Conservation (phyloP, 1,140 invertebrate genomes). For the Drosophila lacteicornis region DNA sequence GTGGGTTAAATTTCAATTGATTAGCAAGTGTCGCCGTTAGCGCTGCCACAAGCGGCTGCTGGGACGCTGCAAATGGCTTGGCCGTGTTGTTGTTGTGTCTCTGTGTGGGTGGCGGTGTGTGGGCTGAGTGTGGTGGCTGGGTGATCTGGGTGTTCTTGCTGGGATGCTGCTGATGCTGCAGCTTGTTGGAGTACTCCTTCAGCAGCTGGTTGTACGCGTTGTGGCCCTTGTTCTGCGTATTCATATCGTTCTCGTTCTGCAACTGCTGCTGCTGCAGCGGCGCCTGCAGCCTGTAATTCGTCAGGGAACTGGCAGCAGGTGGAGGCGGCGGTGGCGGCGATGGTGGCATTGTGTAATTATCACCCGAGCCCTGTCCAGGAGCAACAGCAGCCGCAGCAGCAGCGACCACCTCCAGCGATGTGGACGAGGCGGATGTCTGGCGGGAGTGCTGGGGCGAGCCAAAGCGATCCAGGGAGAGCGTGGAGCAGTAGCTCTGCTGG, state of each 20-base stretch:
- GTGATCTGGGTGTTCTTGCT: conserved; percentile 20
- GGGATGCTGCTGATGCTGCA: conserved; percentile 49
- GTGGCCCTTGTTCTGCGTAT: conserved; percentile 73
- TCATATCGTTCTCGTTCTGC: conserved; percentile 68
- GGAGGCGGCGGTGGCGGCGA: conserved; percentile 56
- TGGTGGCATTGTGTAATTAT: conserved; percentile 63
- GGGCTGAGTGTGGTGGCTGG: conserved; percentile 32
- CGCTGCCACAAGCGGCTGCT: conserved; percentile 72
- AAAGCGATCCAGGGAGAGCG: conserved; percentile 64
- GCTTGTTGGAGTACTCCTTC: conserved; percentile 83
- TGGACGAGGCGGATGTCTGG: conserved; percentile 73
- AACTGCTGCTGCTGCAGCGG: background rate
- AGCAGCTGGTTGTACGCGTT: conserved; percentile 81
- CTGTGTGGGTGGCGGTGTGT: conserved; percentile 35
- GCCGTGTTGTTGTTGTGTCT: conserved; percentile 68
- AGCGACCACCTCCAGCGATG: conserved; percentile 57
- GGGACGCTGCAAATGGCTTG: conserved; percentile 55
- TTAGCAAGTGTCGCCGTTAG: conserved; percentile 78
- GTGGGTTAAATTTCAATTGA: conserved; percentile 84
- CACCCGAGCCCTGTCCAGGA: conserved; percentile 18
- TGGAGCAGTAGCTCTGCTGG: conserved; percentile 61
- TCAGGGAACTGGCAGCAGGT: conserved; percentile 38
- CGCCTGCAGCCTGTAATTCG: conserved; percentile 42
- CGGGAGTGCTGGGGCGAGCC: conserved; percentile 75
- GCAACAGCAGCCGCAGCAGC: background rate